Conservation (phyloP, 1,140 invertebrate genomes). For the Ylistrum balloti region DNA sequence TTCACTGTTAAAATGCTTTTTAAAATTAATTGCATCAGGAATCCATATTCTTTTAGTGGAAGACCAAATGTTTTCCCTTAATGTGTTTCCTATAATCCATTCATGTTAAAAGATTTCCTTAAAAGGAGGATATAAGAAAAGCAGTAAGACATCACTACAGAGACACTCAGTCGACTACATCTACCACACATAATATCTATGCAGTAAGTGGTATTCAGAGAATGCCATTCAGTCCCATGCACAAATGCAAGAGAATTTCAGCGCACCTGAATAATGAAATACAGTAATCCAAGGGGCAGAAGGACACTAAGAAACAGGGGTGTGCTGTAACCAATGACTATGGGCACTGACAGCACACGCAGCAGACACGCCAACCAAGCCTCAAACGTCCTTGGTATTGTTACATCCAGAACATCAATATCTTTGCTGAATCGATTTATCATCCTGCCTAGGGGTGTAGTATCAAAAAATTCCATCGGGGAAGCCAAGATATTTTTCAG, state of each 20-base stretch:
- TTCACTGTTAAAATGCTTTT: neutral
- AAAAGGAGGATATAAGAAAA: neutral
- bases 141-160: neutral
- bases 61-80: neutral
- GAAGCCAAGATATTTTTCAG: conserved; percentile 85
- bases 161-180: neutral
- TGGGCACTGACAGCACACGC: conserved; percentile 92
- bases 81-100: no score
- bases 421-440: conserved; percentile 88
- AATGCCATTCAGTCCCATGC: neutral
- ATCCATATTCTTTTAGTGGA: neutral
- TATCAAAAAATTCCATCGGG: conserved; percentile 89
- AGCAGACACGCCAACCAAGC: conserved; percentile 68
- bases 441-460: conserved; percentile 83
- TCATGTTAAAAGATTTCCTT: neutral
- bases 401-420: conserved; percentile 81
- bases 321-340: conserved; percentile 95
- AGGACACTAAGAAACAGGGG: conserved; percentile 92
- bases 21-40: neutral
- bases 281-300: conserved; percentile 87
- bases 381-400: conserved; percentile 69
- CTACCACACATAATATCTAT: neutral
- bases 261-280: conserved; percentile 66
- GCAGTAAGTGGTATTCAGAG: neutral
- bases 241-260: neutral